These are phyloP conservation scores for Phyllotis vaccarum DNA, from an alignment of 2,797 vertebrate species.

Conservation along the genomic window DNA sequence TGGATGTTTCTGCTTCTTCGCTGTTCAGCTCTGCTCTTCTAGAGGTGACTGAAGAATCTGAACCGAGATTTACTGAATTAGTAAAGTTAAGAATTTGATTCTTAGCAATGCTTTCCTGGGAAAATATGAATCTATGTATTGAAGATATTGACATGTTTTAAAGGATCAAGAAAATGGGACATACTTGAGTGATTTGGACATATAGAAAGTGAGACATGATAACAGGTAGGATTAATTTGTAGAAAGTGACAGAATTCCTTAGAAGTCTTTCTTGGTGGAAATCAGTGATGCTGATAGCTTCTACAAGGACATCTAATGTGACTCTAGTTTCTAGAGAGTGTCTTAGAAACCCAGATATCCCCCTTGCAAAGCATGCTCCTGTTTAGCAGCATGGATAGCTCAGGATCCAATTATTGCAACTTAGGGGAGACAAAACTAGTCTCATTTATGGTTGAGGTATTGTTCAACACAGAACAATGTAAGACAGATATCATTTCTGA, in stretches of 20 bases:
- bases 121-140: background rate
- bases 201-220: background rate
- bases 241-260: background rate
- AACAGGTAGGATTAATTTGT: background rate
- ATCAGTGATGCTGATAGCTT: background rate
- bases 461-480: background rate
- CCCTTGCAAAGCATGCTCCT: background rate
- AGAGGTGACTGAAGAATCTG: background rate
- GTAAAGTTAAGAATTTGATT: conserved; percentile 5
- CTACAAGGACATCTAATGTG: background rate
- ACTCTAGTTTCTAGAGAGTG: background rate
- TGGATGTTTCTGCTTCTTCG: conserved; percentile 53
- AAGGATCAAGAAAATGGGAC: conserved; percentile 38
- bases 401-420: background rate
- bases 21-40: conserved; percentile 41
- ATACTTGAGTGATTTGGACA: conserved; percentile 4
- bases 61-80: background rate
- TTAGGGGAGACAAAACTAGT: background rate
- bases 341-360: background rate
- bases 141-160: conserved; percentile 8
- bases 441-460: background rate
- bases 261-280: background rate
- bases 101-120: background rate
- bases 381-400: background rate
- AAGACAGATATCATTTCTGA: background rate